Evolutionary conservation across 1,140 invertebrate genomes (phyloP), one percentile per base, ranked within the genome.

Genomic region (Drosophila arawakana): DNA sequence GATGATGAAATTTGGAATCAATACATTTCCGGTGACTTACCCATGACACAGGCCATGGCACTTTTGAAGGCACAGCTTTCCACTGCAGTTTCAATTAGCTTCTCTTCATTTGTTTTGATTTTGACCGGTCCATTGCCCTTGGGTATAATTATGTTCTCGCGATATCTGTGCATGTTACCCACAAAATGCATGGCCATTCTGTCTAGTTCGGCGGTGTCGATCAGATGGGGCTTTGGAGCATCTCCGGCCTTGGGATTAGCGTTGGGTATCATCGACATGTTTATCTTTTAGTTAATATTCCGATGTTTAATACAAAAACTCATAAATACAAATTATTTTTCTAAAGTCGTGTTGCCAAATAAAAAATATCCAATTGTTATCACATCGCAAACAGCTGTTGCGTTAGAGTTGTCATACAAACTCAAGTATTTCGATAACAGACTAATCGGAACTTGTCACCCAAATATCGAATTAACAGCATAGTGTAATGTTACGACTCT

Each of bases 41-140:
- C 97, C 92, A 97, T 94, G 62, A 98, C 96, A 93, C 97, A 98
- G 92, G 97, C 98, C 92, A 98, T 96, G 0, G 95, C 81, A 34
- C 97, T 96, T 94, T 99, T 99, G 91, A 99, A 98, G 7, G 94
- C 93, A 92, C 98, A 99, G 91, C 97, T 98, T 93, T 99, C 98
- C 88, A 98, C 96, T 3, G 95, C 94, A 0, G 94, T 93, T 92
- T 98, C 96, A n/a, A 99, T 95, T 81, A 95, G 94, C 93, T 97
- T 97, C 91, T 98, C 97, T 92, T 98, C 96, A 79, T 96, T 96
- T 1, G 96, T 95, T 94, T 97, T 98, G 41, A 98, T 96, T 62
- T 94, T 92, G 4, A 96, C 94, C 7, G 96, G 96, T 8, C 95
- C 96, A 54, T 97, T 93, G 35, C 94, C 94, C 85, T 95, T 94